phyloP scores from a whole-genome alignment of 2,113 vertebrate genomes.

The Chlamydotis undulata region DNA sequence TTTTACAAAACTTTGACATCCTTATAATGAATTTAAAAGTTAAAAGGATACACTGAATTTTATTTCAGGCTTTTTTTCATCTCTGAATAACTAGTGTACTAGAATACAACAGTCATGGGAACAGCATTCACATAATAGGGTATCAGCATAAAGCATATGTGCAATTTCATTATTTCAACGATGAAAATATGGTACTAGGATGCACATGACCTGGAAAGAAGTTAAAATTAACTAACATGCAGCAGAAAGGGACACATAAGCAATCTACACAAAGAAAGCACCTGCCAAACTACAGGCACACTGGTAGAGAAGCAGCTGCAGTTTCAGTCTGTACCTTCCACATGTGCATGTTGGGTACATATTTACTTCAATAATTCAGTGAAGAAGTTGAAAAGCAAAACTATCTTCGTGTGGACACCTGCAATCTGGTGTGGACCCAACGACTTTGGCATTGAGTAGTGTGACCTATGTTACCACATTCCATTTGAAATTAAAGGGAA shows the following conservation, averaged over 20 bases:
- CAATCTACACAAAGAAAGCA: background rate
- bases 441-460: background rate
- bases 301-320: background rate
- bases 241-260: background rate
- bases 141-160: background rate
- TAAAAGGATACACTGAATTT: background rate
- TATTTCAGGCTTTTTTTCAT: background rate
- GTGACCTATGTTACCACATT: background rate
- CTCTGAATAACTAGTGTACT: background rate
- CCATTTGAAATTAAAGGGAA: background rate
- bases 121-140: background rate
- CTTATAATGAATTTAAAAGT: background rate
- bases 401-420: background rate
- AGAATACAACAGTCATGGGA: background rate
- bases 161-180: background rate
- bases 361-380: background rate
- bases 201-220: background rate
- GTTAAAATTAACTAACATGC: background rate
- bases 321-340: background rate
- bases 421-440: background rate
- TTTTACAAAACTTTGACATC: background rate
- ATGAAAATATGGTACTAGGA: background rate
- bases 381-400: background rate
- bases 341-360: fast-evolving
- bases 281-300: background rate